A percentile compares a stretch with the other conserved stretches of the same genome.
These are phyloP conservation scores for Cinara cedri DNA, from an alignment of 2,888 invertebrate genomes.

Conservation along the genomic window DNA sequence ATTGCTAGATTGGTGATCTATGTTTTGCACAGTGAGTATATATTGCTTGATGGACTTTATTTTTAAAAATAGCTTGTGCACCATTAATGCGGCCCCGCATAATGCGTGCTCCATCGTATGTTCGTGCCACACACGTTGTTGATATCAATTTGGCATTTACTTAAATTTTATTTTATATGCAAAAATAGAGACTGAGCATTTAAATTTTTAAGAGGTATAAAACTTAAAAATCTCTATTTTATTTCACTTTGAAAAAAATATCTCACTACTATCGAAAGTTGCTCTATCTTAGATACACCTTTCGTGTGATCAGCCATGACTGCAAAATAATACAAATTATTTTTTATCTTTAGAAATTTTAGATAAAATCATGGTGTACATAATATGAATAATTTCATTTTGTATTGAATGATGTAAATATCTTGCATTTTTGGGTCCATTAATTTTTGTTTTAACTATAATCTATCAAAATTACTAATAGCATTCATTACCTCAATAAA, in stretches of 20 bases:
- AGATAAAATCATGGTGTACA: neutral
- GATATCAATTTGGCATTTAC: neutral
- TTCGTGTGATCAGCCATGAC: neutral
- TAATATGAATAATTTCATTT: neutral
- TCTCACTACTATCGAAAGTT: constrained; percentile 10
- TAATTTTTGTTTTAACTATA: neutral
- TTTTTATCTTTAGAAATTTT: neutral
- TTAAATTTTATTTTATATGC: neutral
- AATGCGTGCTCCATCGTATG: neutral
- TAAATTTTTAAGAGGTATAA: neutral
- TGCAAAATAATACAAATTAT: neutral
- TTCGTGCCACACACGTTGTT: neutral
- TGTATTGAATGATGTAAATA: neutral
- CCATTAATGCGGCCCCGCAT: too few species aligned
- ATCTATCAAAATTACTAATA: neutral
- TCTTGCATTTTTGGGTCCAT: neutral
- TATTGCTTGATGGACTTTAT: too few species aligned
- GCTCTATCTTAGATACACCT: neutral
- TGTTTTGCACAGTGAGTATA: too few species aligned
- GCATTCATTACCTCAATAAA: neutral
- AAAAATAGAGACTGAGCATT: constrained; percentile 1
- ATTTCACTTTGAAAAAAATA: constrained; percentile 10
- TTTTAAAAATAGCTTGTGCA: too few species aligned
- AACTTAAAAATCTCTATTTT: constrained; percentile 22
- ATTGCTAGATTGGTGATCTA: too few species aligned